Evolutionary conservation across 2,797 vertebrate species (phyloP).

Genomic region (Chaetodon trifasciatus): DNA sequence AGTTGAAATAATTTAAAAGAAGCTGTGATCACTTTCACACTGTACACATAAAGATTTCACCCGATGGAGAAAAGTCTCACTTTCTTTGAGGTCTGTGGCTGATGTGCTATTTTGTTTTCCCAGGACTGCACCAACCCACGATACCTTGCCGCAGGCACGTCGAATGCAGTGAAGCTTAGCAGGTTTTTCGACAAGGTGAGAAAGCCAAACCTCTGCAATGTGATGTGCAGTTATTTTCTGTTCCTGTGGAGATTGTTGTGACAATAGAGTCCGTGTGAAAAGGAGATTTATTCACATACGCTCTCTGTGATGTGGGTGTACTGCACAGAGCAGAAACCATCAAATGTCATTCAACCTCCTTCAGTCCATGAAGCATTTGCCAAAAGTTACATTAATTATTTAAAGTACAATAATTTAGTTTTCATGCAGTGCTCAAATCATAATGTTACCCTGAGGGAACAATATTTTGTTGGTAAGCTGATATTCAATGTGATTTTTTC

Average conservation of each 20-base stretch:
- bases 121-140: constrained; percentile 97
- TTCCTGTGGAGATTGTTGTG: neutral
- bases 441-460: neutral
- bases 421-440: neutral
- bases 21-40: neutral
- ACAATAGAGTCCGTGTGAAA: neutral
- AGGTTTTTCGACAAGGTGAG: constrained; percentile 99
- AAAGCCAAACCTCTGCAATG: neutral
- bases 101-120: constrained; percentile 50
- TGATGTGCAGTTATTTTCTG: neutral
- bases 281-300: neutral
- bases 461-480: neutral
- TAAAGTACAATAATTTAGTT: neutral
- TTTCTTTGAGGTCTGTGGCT: constrained; percentile 31
- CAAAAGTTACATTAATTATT: neutral
- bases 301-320: neutral
- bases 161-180: constrained; percentile 98
- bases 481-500: neutral
- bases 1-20: neutral
- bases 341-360: neutral
- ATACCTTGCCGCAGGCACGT: constrained; percentile 96
- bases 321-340: neutral
- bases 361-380: neutral
- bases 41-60: neutral
- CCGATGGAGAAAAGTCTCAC: neutral